A percentile compares a stretch with the other conserved stretches of the same genome.
Conservation (phyloP, 2,888 invertebrate species). For the Yponomeuta sedellus region DNA sequence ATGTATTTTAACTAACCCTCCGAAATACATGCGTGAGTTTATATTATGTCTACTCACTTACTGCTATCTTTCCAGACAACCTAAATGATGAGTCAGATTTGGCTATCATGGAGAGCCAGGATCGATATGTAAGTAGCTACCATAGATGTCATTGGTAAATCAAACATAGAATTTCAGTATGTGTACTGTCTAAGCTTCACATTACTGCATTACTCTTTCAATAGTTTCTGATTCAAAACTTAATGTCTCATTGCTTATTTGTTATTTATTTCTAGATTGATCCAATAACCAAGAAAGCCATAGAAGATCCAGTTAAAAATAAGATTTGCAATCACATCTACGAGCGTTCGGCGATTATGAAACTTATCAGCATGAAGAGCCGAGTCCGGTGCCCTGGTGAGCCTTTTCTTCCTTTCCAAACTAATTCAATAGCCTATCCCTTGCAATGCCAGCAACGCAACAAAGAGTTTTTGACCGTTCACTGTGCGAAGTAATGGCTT, state of each 20-base stretch:
- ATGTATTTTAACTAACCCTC: too few relatives aligned
- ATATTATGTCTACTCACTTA: too few relatives aligned
- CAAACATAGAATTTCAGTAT: too few relatives aligned
- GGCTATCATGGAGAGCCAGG: constrained; percentile 52
- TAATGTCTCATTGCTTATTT: neutral
- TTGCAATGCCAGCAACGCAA: too few relatives aligned
- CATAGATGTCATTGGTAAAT: too few relatives aligned
- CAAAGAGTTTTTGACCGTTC: too few relatives aligned
- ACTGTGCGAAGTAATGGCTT: too few relatives aligned
- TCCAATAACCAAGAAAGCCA: constrained; percentile 66
- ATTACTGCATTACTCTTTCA: too few relatives aligned
- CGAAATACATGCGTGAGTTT: too few relatives aligned
- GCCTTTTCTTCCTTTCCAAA: constrained; percentile 7
- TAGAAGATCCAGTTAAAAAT: constrained; percentile 69
- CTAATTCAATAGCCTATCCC: too few relatives aligned
- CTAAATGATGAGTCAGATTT: constrained; percentile 50
- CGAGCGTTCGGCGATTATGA: constrained; percentile 60
- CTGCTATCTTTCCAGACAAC: constrained; percentile 32
- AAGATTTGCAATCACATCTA: constrained; percentile 67
- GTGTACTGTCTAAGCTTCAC: too few relatives aligned
- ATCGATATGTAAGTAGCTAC: constrained; percentile 49
- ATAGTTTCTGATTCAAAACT: too few relatives aligned
- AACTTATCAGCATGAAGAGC: constrained; percentile 47
- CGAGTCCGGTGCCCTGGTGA: constrained; percentile 61
- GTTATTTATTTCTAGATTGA: constrained; percentile 48